Percentiles rank a stretch among this genome's conserved stretches.
Evolutionary conservation across 2,888 invertebrate species (phyloP).

Genomic region (Liposcelis brunnea): DNA sequence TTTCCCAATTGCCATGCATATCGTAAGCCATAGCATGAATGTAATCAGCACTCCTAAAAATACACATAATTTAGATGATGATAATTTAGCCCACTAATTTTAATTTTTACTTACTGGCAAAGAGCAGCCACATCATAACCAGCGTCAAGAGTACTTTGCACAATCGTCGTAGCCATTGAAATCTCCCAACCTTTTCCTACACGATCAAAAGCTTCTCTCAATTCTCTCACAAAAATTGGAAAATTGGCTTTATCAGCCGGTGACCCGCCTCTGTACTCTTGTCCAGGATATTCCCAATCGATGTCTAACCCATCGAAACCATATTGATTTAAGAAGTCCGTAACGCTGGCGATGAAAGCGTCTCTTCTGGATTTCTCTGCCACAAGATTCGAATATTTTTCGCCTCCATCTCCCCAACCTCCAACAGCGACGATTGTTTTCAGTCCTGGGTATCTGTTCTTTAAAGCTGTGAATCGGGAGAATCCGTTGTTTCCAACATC

Average conservation of each 20-base stretch:
- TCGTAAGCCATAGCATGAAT: conserved; percentile 79
- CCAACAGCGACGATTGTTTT: conserved; percentile 71
- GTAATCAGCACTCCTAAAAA: conserved; percentile 55
- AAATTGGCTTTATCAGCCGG: conserved; percentile 5
- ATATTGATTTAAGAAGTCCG: conserved; percentile 1
- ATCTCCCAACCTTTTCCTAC: conserved; percentile 4
- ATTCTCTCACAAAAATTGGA: neutral
- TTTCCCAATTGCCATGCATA: conserved; percentile 76
- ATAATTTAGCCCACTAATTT: no score
- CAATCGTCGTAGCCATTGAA: neutral
- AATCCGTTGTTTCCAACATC: conserved; percentile 62
- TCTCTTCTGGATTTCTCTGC: conserved; percentile 47
- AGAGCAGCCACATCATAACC: neutral
- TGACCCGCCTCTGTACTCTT: neutral
- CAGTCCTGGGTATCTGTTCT: conserved; percentile 47
- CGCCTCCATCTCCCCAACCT: conserved; percentile 81
- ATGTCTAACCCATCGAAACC: conserved; percentile 1
- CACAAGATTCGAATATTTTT: conserved; percentile 71
- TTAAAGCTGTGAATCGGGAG: conserved; percentile 57
- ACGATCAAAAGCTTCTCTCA: neutral
- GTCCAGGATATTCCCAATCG: conserved; percentile 7
- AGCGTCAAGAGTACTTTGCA: neutral
- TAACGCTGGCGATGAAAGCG: conserved; percentile 54
- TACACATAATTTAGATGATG: conserved; percentile 19
- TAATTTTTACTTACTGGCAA: conserved; percentile 5